Conservation (phyloP, 2,888 invertebrate species). For the Folsomia manolachei region DNA sequence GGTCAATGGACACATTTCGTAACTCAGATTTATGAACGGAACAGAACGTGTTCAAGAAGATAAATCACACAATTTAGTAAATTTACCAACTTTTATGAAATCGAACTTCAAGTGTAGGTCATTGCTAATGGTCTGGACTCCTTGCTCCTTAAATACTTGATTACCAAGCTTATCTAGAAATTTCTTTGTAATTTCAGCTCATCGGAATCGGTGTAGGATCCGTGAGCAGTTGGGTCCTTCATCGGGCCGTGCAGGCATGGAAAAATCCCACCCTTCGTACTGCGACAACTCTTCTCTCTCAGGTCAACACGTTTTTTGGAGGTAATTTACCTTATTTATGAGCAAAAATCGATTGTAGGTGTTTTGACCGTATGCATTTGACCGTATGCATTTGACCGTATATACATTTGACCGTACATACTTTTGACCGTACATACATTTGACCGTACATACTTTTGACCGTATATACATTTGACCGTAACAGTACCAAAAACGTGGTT, state of each 20-base stretch:
- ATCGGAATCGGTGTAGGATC: slow-evolving; percentile 47
- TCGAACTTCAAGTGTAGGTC: background rate
- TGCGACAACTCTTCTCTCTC: slow-evolving; percentile 45
- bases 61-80: background rate
- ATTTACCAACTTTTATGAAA: too few species aligned
- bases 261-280: slow-evolving; percentile 47
- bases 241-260: slow-evolving; percentile 45
- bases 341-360: too few species aligned
- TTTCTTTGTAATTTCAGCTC: slow-evolving; percentile 36
- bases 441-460: too few species aligned
- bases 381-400: too few species aligned
- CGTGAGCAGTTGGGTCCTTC: slow-evolving; percentile 46
- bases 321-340: too few species aligned
- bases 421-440: too few species aligned
- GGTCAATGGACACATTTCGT: background rate
- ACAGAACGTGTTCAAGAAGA: background rate
- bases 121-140: background rate
- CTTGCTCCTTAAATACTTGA: too few species aligned
- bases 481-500: too few species aligned
- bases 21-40: background rate
- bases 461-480: too few species aligned
- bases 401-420: too few species aligned
- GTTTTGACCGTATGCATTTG: too few species aligned
- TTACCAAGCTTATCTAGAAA: too few species aligned
- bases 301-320: slow-evolving; percentile 46